Conservation (phyloP, 2,113 vertebrate genomes). For the Formicarius rufipectus region DNA sequence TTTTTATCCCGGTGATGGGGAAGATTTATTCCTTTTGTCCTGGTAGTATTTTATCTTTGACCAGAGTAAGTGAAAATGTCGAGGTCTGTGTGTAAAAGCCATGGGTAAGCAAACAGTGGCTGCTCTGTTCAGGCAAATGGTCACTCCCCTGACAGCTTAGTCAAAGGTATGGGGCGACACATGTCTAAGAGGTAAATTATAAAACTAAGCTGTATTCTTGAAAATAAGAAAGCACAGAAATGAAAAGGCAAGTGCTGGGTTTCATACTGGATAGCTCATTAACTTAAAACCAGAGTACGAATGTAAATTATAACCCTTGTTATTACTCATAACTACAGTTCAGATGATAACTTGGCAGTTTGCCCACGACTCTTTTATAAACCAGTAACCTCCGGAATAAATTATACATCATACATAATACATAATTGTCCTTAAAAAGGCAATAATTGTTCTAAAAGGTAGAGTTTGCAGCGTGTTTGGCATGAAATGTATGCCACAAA, state of each 20-base stretch:
- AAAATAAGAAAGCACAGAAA: slow-evolving; percentile 31
- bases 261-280: slow-evolving; percentile 73
- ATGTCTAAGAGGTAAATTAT: neutral
- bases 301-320: slow-evolving; percentile 77
- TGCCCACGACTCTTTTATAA: slow-evolving; percentile 65
- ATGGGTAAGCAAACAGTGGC: neutral
- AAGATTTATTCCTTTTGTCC: neutral
- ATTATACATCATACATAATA: slow-evolving; percentile 65
- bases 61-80: neutral
- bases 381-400: slow-evolving; percentile 68
- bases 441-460: slow-evolving; percentile 56
- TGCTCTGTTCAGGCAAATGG: neutral
- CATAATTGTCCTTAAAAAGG: slow-evolving; percentile 73
- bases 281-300: slow-evolving; percentile 74
- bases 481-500: neutral
- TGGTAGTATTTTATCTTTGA: neutral
- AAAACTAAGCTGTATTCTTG: slow-evolving; percentile 30
- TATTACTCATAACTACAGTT: slow-evolving; percentile 75
- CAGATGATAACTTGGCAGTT: slow-evolving; percentile 68
- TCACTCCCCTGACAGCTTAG: neutral
- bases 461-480: neutral
- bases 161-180: neutral
- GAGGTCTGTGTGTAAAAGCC: neutral
- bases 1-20: neutral
- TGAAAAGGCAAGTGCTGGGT: slow-evolving; percentile 54